These are phyloP conservation scores for Casuarius casuarius DNA, from an alignment of 2,113 vertebrate genomes.

Conservation along the genomic window DNA sequence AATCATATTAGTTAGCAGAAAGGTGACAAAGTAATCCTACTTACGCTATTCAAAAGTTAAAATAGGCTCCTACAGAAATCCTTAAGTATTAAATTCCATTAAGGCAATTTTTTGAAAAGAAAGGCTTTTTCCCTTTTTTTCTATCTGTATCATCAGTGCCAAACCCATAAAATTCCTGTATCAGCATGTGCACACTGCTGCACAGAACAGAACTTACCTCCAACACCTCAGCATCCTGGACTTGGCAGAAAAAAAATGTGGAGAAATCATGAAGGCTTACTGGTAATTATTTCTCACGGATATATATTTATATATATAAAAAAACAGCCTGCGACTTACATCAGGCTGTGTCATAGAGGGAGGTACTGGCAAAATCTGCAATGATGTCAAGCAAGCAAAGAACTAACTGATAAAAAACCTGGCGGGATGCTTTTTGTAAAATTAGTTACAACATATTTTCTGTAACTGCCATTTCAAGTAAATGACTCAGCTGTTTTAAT, in stretches of 20 bases:
- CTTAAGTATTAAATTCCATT: background rate
- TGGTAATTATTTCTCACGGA: background rate
- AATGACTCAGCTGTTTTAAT: conserved; percentile 47
- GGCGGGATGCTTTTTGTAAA: background rate
- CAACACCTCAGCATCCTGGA: background rate
- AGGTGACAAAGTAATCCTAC: background rate
- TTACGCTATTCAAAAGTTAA: background rate
- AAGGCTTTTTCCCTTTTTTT: background rate
- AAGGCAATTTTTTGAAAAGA: background rate
- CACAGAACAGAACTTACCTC: conserved; percentile 20
- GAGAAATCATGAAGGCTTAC: conserved; percentile 1
- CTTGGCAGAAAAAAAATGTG: background rate
- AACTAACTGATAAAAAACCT: background rate
- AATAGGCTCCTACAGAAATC: background rate
- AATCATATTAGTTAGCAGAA: background rate
- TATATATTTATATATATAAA: background rate
- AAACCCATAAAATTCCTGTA: background rate
- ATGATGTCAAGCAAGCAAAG: background rate
- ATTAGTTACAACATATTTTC: background rate
- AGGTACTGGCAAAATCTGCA: background rate
- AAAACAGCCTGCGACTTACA: background rate
- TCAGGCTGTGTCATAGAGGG: background rate
- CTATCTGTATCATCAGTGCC: background rate
- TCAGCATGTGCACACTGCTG: background rate
- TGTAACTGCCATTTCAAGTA: background rate